Percentiles rank a stretch among this genome's conserved stretches.
phyloP scores from a whole-genome alignment of 2,888 invertebrate species.

The Drosophila trichaetosa region DNA sequence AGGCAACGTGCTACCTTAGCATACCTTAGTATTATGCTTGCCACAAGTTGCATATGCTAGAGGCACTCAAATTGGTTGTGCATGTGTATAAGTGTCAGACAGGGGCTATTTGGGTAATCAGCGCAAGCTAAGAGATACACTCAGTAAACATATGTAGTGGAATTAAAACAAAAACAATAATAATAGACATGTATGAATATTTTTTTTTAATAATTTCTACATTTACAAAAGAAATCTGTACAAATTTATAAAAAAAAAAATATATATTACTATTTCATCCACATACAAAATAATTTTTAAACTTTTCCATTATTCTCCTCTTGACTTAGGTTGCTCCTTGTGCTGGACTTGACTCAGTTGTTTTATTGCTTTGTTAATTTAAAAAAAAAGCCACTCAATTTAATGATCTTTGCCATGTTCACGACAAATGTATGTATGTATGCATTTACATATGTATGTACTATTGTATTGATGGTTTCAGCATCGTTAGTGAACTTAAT shows the following conservation, averaged over 20 bases:
- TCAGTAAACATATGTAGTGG: background rate
- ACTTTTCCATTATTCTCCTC: background rate
- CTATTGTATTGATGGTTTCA: background rate
- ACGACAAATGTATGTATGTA: conserved; percentile 12
- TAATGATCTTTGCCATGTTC: conserved; percentile 49
- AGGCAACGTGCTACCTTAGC: background rate
- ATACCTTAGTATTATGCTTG: background rate
- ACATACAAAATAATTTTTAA: background rate
- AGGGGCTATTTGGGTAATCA: background rate
- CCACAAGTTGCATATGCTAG: background rate
- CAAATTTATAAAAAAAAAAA: background rate
- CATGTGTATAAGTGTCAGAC: no score
- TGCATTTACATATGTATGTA: background rate
- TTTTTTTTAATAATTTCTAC: background rate
- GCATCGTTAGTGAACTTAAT: conserved; percentile 33
- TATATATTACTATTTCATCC: background rate
- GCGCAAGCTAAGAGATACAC: background rate
- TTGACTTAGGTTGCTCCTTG: background rate
- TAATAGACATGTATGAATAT: no score
- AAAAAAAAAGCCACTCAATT: conserved; percentile 70
- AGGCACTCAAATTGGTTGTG: background rate
- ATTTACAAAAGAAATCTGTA: background rate
- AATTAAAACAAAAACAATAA: background rate
- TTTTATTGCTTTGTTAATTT: conserved; percentile 77
- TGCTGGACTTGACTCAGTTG: conserved; percentile 49